Conservation (phyloP, 2,888 invertebrate species). For the Amblyjoppa proteus region DNA sequence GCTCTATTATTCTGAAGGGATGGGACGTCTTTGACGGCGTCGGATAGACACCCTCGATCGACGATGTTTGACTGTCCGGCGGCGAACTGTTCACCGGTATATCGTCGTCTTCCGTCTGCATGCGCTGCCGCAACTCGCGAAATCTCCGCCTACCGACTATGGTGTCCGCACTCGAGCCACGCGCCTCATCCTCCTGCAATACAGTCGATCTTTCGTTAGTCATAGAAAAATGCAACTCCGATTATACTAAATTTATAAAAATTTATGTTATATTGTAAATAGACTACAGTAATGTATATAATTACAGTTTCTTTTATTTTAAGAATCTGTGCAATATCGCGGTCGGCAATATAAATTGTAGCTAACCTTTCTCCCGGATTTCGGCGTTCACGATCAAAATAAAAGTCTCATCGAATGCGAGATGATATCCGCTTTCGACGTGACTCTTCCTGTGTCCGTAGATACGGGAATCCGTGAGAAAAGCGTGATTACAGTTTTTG, state of each 20-base stretch:
- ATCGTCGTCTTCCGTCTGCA: slow-evolving; percentile 95
- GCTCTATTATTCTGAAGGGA: slow-evolving; percentile 94
- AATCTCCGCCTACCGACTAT: slow-evolving; percentile 90
- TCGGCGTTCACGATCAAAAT: too few species aligned
- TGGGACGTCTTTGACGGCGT: slow-evolving; percentile 89
- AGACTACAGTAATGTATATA: neutral
- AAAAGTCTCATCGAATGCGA: too few species aligned
- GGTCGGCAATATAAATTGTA: too few species aligned
- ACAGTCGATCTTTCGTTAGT: neutral
- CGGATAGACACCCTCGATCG: slow-evolving; percentile 92
- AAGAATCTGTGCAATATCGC: too few species aligned
- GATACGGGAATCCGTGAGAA: too few species aligned
- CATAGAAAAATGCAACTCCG: neutral
- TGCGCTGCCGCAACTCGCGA: slow-evolving; percentile 93
- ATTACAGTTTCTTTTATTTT: too few species aligned
- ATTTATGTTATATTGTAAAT: neutral
- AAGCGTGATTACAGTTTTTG: too few species aligned
- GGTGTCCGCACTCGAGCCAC: slow-evolving; percentile 78
- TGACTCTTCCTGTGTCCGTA: too few species aligned
- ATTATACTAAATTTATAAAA: neutral
- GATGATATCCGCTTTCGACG: too few species aligned
- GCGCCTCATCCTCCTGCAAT: slow-evolving; percentile 84
- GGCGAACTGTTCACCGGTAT: slow-evolving; percentile 89
- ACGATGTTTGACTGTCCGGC: slow-evolving; percentile 91
- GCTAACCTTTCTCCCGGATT: too few species aligned